A percentile compares a stretch with the other conserved stretches of the same genome.
Evolutionary conservation across 2,888 invertebrate species (phyloP).

Genomic region (Tupiocoris notatus): DNA sequence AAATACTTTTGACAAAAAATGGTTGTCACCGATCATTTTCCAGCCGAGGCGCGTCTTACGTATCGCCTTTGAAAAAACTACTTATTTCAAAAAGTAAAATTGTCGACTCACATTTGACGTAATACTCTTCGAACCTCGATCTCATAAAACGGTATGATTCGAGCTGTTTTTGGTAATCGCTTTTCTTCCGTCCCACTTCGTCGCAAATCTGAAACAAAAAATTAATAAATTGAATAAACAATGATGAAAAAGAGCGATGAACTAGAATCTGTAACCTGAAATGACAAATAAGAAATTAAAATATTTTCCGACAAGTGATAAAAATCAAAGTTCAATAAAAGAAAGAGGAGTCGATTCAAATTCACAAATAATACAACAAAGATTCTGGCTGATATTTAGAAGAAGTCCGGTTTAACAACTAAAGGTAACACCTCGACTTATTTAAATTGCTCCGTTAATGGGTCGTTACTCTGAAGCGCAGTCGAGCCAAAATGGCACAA

Average conservation of each 20-base stretch:
- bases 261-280: neutral
- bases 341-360: no score
- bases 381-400: neutral
- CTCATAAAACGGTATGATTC: conserved; percentile 85
- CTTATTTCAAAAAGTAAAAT: no score
- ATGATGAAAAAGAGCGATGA: neutral
- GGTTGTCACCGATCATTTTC: no score
- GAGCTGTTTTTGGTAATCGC: conserved; percentile 88
- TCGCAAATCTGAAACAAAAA: conserved; percentile 72
- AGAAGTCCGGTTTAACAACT: neutral
- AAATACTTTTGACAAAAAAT: no score
- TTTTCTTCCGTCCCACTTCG: conserved; percentile 80
- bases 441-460: no score
- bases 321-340: neutral
- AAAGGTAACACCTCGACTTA: neutral
- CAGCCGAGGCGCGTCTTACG: no score
- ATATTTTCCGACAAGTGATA: neutral
- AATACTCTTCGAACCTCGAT: conserved; percentile 89
- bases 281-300: neutral
- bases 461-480: no score
- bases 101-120: conserved; percentile 75
- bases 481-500: no score
- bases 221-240: neutral
- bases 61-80: no score
- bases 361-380: no score